Conservation (phyloP, 1,140 invertebrate genomes). For the Calliopsis andreniformis region DNA sequence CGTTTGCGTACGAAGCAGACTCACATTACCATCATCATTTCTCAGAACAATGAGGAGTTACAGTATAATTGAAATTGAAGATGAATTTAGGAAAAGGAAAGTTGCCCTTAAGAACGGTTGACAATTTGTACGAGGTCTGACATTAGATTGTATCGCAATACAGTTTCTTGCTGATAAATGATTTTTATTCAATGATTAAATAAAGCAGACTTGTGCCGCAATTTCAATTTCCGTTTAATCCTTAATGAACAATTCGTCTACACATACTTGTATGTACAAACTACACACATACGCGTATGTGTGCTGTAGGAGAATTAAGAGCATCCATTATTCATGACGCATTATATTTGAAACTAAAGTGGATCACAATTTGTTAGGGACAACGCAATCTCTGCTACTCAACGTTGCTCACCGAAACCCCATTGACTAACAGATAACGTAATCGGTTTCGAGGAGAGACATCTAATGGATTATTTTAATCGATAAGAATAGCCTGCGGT, state of each 20-base stretch:
- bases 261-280: neutral
- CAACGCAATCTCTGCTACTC: neutral
- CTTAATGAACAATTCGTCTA: neutral
- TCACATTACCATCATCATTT: slow-evolving; percentile 54
- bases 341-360: neutral
- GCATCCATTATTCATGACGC: neutral
- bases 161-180: no score
- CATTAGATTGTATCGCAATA: neutral
- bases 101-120: slow-evolving; percentile 2
- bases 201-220: no score
- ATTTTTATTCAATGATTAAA: no score
- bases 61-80: slow-evolving; percentile 53
- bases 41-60: slow-evolving; percentile 51
- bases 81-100: slow-evolving; percentile 25
- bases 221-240: no score
- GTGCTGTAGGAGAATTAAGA: neutral
- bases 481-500: slow-evolving; percentile 8
- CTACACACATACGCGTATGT: no score
- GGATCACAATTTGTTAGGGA: slow-evolving; percentile 11
- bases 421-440: slow-evolving; percentile 18
- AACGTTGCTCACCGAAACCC: neutral
- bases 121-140: slow-evolving; percentile 14
- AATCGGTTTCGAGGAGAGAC: slow-evolving; percentile 3
- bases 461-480: neutral
- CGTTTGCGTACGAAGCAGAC: slow-evolving; percentile 3